Evolutionary conservation across 2,113 vertebrate genomes (phyloP).

Genomic region (Probosciger aterrimus): DNA sequence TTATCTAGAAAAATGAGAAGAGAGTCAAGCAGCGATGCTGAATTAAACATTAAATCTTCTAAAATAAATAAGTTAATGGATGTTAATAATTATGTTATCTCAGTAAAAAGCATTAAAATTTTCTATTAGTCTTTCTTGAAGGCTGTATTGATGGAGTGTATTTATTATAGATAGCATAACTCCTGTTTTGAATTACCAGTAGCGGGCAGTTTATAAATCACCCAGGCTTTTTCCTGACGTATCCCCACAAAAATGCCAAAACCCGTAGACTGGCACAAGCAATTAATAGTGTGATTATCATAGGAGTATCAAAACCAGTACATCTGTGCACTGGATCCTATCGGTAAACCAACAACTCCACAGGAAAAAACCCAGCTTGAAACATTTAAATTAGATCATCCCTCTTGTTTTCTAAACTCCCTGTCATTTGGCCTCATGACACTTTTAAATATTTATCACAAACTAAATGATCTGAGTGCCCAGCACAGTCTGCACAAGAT

Average conservation of each 20-base stretch:
- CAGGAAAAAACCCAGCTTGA: constrained; percentile 57
- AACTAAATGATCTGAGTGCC: constrained; percentile 48
- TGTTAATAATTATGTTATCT: constrained; percentile 50
- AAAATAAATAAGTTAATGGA: constrained; percentile 54
- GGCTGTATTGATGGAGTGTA: not conserved
- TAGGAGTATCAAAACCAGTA: constrained; percentile 31
- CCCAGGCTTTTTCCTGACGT: not conserved
- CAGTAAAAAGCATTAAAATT: constrained; percentile 21
- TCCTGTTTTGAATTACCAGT: constrained; percentile 43
- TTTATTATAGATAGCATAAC: constrained; percentile 45
- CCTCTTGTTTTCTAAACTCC: constrained; percentile 60
- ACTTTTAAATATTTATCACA: constrained; percentile 59
- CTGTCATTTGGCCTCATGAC: constrained; percentile 43
- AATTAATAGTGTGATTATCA: constrained; percentile 56
- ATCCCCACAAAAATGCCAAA: constrained; percentile 26
- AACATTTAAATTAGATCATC: constrained; percentile 63
- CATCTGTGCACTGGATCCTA: constrained; percentile 19
- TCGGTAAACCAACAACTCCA: constrained; percentile 47
- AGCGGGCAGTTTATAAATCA: constrained; percentile 28
- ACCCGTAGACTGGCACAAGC: not conserved
- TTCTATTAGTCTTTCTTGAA: constrained; percentile 28
- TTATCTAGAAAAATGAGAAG: constrained; percentile 45
- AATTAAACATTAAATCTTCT: constrained; percentile 24
- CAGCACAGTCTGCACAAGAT: constrained; percentile 43
- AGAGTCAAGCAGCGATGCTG: not conserved